Evolutionary conservation across 2,888 invertebrate species (phyloP).

Genomic region (Hymenopus coronatus): DNA sequence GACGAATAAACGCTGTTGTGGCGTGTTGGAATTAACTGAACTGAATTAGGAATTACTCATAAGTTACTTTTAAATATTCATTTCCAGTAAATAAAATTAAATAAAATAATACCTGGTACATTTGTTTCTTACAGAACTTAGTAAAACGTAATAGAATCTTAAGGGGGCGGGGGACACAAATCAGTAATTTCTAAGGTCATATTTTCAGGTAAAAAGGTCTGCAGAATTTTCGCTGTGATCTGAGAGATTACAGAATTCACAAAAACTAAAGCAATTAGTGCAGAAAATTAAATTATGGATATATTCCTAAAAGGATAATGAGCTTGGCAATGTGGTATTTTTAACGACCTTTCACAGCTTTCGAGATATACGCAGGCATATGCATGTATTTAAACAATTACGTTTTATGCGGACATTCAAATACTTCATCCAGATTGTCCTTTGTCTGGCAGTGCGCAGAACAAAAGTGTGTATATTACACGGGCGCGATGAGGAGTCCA

Average conservation of each 20-base stretch:
- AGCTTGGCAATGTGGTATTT: background rate
- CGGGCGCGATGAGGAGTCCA: background rate
- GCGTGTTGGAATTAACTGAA: too few species aligned
- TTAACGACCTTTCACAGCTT: background rate
- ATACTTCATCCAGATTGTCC: background rate
- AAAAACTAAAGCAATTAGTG: background rate
- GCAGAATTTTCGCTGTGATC: too few species aligned
- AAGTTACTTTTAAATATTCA: too few species aligned
- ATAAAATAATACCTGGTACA: too few species aligned
- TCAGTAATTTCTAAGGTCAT: too few species aligned
- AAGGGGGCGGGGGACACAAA: too few species aligned
- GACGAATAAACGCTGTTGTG: too few species aligned
- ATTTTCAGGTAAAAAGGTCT: too few species aligned
- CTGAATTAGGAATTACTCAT: too few species aligned
- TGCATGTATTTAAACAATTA: background rate
- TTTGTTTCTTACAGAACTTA: too few species aligned
- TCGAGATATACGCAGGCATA: background rate
- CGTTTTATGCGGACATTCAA: background rate
- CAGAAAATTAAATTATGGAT: background rate
- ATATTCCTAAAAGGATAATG: background rate
- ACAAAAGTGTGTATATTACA: background rate
- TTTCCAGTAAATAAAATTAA: too few species aligned
- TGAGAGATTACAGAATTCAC: background rate
- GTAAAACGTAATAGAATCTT: too few species aligned
- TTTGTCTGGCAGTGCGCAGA: background rate